phyloP scores from a whole-genome alignment of 1,140 invertebrate species.

The Geopemphigus sp. region DNA sequence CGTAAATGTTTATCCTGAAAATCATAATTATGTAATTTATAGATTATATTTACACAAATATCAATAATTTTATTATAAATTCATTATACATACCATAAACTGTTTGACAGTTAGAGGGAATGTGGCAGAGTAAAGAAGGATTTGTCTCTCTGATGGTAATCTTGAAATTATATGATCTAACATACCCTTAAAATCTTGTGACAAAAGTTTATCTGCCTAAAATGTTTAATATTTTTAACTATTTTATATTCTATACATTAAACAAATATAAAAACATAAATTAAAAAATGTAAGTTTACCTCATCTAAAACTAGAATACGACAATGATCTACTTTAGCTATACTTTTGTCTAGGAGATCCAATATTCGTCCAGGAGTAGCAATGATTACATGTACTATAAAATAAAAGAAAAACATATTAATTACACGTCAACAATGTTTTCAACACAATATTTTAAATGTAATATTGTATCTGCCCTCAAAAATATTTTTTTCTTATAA shows the following conservation, averaged over 20 bases:
- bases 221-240: constrained; percentile 14
- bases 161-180: constrained; percentile 91
- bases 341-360: constrained; percentile 99
- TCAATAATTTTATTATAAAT: neutral
- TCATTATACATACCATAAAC: constrained; percentile 75
- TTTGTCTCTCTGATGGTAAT: constrained; percentile 93
- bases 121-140: constrained; percentile 97
- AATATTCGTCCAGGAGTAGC: constrained; percentile 98
- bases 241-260: neutral
- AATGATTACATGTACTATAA: constrained; percentile 94
- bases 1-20: constrained; percentile 84
- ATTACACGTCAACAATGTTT: neutral
- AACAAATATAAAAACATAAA: neutral
- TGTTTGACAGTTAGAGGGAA: constrained; percentile 99
- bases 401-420: constrained; percentile 40
- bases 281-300: constrained; percentile 51
- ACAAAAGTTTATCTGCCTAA: constrained; percentile 93
- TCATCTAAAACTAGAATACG: constrained; percentile 97
- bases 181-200: constrained; percentile 99
- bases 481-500: neutral
- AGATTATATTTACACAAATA: neutral
- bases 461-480: constrained; percentile 15
- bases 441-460: neutral
- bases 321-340: constrained; percentile 94
- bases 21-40: neutral